Evolutionary conservation across 2,888 invertebrate genomes (phyloP).

Genomic region (Clivina fossor): DNA sequence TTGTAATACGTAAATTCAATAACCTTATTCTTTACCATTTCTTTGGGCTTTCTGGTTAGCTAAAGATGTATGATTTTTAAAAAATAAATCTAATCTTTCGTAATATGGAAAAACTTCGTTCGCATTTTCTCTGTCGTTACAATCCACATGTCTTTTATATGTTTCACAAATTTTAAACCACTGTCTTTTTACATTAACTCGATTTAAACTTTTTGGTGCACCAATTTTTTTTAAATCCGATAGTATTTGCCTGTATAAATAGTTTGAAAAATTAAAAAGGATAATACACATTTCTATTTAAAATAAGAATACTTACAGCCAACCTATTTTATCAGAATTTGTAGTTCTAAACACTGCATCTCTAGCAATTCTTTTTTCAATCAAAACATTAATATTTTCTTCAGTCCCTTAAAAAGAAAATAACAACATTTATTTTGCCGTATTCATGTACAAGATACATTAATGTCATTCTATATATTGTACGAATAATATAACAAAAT

Average conservation of each 20-base stretch:
- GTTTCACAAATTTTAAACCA: conserved; percentile 25
- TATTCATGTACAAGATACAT: too few relatives aligned
- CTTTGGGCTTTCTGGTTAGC: neutral
- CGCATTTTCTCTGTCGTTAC: neutral
- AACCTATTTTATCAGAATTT: conserved; percentile 20
- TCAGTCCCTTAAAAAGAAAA: conserved; percentile 10
- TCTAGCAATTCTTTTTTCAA: conserved; percentile 21
- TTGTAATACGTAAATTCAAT: neutral
- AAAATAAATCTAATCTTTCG: neutral
- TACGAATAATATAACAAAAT: too few relatives aligned
- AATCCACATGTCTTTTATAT: too few relatives aligned
- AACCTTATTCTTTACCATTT: neutral
- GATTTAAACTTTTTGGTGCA: conserved; percentile 12
- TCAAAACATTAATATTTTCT: conserved; percentile 15
- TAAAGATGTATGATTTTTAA: neutral
- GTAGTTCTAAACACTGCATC: conserved; percentile 19
- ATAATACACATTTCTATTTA: conserved; percentile 2
- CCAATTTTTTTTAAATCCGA: conserved; percentile 21
- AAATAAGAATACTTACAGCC: conserved; percentile 28
- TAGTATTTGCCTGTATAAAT: conserved; percentile 18
- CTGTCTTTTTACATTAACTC: conserved; percentile 20
- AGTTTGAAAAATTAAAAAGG: neutral
- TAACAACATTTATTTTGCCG: neutral
- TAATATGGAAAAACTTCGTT: neutral
- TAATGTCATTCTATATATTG: too few relatives aligned